These are phyloP conservation scores for Microchirus variegatus DNA, from an alignment of 2,797 vertebrate genomes.

Conservation along the genomic window DNA sequence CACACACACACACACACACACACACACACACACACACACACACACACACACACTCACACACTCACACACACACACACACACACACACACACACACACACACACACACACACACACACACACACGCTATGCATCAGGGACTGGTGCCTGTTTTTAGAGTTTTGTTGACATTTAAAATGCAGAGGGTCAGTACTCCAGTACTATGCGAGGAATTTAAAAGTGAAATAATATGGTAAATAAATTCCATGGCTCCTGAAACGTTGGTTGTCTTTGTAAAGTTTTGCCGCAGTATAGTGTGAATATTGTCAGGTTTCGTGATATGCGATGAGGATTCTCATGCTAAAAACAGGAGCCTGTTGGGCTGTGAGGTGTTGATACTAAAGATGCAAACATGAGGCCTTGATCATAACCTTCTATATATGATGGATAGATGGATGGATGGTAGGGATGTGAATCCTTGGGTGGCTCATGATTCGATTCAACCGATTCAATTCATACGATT, in stretches of 20 bases:
- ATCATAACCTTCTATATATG: constrained; percentile 14
- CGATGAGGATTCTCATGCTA: constrained; percentile 12
- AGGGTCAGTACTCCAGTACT: constrained; percentile 38
- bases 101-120: constrained; percentile 49
- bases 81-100: too few relatives aligned
- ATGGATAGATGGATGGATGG: not conserved
- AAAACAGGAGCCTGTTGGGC: constrained; percentile 14
- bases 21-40: too few relatives aligned
- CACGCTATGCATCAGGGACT: constrained; percentile 44
- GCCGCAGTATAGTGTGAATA: constrained; percentile 1
- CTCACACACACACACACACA: too few relatives aligned
- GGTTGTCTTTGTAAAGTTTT: too few relatives aligned
- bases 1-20: too few relatives aligned
- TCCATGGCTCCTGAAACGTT: too few relatives aligned
- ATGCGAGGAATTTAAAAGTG: too few relatives aligned
- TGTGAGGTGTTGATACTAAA: constrained; percentile 20
- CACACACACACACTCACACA: too few relatives aligned
- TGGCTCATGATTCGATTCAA: too few relatives aligned
- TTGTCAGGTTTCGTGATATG: constrained; percentile 45
- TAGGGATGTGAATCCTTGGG: too few relatives aligned
- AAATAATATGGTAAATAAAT: too few relatives aligned
- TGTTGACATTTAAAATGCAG: constrained; percentile 67
- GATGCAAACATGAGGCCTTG: constrained; percentile 9
- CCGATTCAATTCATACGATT: too few relatives aligned
- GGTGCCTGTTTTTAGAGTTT: constrained; percentile 57